Percentiles rank a stretch among this genome's conserved stretches.
These are phyloP conservation scores for Mechanitis mazaeus DNA, from an alignment of 2,888 invertebrate genomes.

Conservation along the genomic window DNA sequence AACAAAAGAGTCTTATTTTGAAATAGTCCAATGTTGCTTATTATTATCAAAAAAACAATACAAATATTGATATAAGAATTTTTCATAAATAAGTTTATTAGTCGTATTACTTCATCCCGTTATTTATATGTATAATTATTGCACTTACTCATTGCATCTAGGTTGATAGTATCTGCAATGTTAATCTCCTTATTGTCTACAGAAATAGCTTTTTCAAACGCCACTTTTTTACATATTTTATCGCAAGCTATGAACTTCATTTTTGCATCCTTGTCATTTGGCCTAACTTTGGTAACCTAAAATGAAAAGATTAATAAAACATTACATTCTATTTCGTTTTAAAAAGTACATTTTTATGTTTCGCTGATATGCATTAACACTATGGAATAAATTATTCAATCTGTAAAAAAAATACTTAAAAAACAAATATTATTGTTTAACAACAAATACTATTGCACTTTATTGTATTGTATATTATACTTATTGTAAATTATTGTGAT, in stretches of 20 bases:
- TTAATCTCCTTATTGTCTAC: constrained; percentile 92
- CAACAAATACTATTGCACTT: too few relatives aligned
- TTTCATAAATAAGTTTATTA: too few relatives aligned
- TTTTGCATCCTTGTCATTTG: constrained; percentile 96
- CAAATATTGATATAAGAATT: too few relatives aligned
- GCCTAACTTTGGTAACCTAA: constrained; percentile 92
- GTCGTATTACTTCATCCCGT: not conserved
- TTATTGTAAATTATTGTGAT: too few relatives aligned
- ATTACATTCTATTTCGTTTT: not conserved
- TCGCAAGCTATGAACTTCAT: constrained; percentile 94
- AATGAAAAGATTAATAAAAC: not conserved
- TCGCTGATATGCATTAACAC: too few relatives aligned
- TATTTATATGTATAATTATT: not conserved
- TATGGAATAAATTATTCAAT: too few relatives aligned
- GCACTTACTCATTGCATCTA: constrained; percentile 91
- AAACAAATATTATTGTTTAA: too few relatives aligned
- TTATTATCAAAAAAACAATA: constrained; percentile 6
- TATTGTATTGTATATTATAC: too few relatives aligned
- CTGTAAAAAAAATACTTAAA: too few relatives aligned
- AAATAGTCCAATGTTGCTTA: too few relatives aligned
- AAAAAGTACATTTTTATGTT: not conserved
- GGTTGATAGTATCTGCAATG: constrained; percentile 90
- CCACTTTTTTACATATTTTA: constrained; percentile 95
- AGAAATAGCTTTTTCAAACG: constrained; percentile 97
- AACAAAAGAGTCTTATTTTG: not conserved